phyloP scores from a whole-genome alignment of 2,113 vertebrate genomes.

The Periophthalmodon schlosseri region DNA sequence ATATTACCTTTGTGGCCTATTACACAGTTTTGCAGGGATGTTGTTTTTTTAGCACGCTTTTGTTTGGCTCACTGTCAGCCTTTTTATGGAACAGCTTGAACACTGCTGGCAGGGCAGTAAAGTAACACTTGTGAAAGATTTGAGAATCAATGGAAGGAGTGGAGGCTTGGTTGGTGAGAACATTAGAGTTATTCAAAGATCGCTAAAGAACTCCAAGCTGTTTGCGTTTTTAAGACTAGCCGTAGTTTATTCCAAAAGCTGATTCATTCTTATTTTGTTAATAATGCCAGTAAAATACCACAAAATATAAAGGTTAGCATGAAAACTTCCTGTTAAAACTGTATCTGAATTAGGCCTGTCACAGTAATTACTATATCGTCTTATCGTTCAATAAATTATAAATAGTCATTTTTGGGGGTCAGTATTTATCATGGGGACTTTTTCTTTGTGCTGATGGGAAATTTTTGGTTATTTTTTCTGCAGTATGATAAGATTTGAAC shows the following conservation, averaged over 20 bases:
- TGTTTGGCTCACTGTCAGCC: conserved; percentile 20
- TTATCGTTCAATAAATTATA: no score
- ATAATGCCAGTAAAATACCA: not conserved
- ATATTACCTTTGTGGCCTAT: conserved; percentile 19
- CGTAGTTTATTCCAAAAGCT: not conserved
- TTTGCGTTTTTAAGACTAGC: not conserved
- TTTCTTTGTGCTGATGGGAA: no score
- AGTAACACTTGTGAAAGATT: conserved; percentile 19
- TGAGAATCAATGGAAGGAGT: conserved; percentile 11
- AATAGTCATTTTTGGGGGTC: no score
- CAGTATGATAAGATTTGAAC: no score
- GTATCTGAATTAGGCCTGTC: no score
- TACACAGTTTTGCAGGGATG: conserved; percentile 12
- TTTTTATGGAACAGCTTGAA: conserved; percentile 11
- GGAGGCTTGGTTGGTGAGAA: not conserved
- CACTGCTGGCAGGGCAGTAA: conserved; percentile 16
- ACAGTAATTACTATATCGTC: no score
- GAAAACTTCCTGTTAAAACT: not conserved
- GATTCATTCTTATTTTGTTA: not conserved
- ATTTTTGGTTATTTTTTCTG: no score
- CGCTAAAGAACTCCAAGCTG: not conserved
- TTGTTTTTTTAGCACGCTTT: conserved; percentile 13
- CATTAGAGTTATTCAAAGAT: conserved; percentile 17
- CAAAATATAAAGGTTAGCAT: not conserved
- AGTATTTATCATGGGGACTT: no score